Percentiles rank a stretch among this genome's conserved stretches.
These are phyloP conservation scores for Cotesia vestalis DNA, from an alignment of 1,140 invertebrate species.

Conservation along the genomic window DNA sequence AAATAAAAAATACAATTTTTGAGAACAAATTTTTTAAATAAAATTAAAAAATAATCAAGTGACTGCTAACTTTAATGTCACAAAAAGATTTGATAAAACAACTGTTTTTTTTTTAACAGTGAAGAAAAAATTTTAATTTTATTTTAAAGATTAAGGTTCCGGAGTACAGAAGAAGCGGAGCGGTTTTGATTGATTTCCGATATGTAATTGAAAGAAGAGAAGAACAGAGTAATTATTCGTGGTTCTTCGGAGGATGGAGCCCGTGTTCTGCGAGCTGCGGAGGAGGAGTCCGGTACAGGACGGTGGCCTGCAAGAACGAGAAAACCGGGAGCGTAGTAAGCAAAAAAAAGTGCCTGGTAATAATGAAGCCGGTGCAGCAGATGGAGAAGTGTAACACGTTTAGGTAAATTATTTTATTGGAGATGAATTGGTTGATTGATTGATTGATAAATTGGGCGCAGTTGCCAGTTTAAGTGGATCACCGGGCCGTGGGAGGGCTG, in stretches of 20 bases:
- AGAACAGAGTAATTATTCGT: slow-evolving; percentile 62
- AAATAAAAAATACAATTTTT: too few species aligned
- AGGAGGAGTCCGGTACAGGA: slow-evolving; percentile 64
- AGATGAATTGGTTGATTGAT: background rate
- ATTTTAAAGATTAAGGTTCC: slow-evolving; percentile 45
- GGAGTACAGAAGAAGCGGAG: slow-evolving; percentile 43
- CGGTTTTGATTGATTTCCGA: slow-evolving; percentile 50
- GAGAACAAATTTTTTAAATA: too few species aligned
- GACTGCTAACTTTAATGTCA: too few species aligned
- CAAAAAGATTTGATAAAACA: too few species aligned
- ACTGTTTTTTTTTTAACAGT: too few species aligned
- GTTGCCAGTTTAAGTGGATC: slow-evolving; percentile 73
- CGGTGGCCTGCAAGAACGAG: slow-evolving; percentile 65
- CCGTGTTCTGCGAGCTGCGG: slow-evolving; percentile 70
- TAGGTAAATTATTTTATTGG: slow-evolving; percentile 53
- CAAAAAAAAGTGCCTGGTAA: slow-evolving; percentile 61
- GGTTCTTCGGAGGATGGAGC: slow-evolving; percentile 69
- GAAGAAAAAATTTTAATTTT: background rate
- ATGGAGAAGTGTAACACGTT: slow-evolving; percentile 66
- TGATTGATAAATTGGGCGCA: slow-evolving; percentile 43
- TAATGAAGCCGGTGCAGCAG: slow-evolving; percentile 59
- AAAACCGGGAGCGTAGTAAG: slow-evolving; percentile 63
- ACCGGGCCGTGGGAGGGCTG: slow-evolving; percentile 74
- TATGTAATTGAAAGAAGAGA: slow-evolving; percentile 55
- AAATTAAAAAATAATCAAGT: too few species aligned